Evolutionary conservation across 2,888 invertebrate genomes (phyloP).

Genomic region (Chrysolina haemoptera): DNA sequence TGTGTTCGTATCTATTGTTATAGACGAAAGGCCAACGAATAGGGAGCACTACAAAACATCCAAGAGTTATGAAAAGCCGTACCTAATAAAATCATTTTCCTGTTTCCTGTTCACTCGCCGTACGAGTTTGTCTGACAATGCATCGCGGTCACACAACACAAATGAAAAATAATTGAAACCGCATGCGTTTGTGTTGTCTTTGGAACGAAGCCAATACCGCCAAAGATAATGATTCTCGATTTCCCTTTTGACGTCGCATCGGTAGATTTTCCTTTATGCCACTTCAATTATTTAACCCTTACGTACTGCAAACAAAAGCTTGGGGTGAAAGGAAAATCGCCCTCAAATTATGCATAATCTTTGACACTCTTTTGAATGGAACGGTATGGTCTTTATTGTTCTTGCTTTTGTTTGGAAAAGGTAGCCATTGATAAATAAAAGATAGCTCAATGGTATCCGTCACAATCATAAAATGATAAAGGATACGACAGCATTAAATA

Average conservation of each 20-base stretch:
- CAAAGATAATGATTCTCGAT: conserved; percentile 3
- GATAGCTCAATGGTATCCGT: neutral
- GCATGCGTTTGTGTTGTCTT: conserved; percentile 6
- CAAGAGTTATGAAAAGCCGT: conserved; percentile 8
- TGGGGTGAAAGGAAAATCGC: neutral
- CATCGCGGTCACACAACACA: neutral
- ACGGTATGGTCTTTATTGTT: neutral
- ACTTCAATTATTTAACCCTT: conserved; percentile 8
- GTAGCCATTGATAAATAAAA: neutral
- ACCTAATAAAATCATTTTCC: conserved; percentile 14
- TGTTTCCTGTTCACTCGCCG: neutral
- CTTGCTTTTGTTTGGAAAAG: neutral
- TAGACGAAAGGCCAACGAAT: neutral
- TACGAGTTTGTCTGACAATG: conserved; percentile 7
- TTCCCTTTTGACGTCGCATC: neutral
- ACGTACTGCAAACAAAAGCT: neutral
- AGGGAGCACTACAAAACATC: neutral
- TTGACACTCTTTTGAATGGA: neutral
- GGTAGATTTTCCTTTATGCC: neutral
- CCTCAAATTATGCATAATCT: neutral
- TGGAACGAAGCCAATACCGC: conserved; percentile 6
- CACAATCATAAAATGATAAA: no score
- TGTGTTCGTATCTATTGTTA: neutral
- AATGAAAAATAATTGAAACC: conserved; percentile 2
- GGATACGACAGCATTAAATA: no score